A percentile compares a stretch with the other conserved stretches of the same genome.
These are phyloP conservation scores for Zoanthus sansibaricus DNA, from an alignment of 92 coral and sea anemone genomes.

Conservation along the genomic window DNA sequence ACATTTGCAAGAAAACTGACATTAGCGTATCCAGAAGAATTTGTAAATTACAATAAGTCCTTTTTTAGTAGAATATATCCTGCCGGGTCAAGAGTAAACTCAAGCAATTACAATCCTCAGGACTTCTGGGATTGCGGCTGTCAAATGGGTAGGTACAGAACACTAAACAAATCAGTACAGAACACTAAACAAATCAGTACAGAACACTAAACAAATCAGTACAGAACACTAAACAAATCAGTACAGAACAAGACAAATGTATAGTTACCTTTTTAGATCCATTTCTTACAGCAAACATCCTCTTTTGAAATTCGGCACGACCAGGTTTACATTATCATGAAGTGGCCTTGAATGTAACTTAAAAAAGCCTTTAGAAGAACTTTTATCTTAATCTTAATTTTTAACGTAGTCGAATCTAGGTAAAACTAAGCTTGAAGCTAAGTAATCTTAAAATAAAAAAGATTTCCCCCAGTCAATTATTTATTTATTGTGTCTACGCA, in stretches of 20 bases:
- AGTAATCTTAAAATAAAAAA: too few species aligned
- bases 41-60: slow-evolving; percentile 93
- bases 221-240: background rate
- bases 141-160: slow-evolving; percentile 81
- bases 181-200: background rate
- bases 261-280: too few species aligned
- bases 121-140: slow-evolving; percentile 99
- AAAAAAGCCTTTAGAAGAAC: too few species aligned
- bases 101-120: slow-evolving; percentile 95
- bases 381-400: too few species aligned
- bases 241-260: background rate
- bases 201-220: background rate
- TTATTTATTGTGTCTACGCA: too few species aligned
- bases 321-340: too few species aligned
- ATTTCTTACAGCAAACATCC: too few species aligned
- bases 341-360: too few species aligned
- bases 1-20: slow-evolving; percentile 85
- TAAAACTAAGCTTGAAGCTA: too few species aligned
- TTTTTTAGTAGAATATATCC: slow-evolving; percentile 92
- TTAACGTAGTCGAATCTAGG: too few species aligned
- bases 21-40: slow-evolving; percentile 84
- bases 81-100: slow-evolving; percentile 90
- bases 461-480: too few species aligned
- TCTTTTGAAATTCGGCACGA: too few species aligned
- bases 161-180: background rate